phyloP scores from a whole-genome alignment of 2,888 invertebrate genomes.

The Prenolepis imparis region DNA sequence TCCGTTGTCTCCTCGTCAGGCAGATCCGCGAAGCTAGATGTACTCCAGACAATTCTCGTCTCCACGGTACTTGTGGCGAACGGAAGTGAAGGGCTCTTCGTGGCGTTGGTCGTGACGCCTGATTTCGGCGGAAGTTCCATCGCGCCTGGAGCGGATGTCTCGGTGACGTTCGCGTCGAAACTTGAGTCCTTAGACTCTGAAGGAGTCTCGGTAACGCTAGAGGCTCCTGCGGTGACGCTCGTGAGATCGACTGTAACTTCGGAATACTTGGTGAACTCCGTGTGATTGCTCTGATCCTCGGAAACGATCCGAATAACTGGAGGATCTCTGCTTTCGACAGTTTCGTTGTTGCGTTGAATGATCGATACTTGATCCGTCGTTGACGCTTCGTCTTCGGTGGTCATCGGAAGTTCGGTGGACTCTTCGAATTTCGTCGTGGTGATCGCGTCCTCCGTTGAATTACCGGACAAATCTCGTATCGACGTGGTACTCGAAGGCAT shows the following conservation, averaged over 20 bases:
- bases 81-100: constrained; percentile 5
- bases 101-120: constrained; percentile 4
- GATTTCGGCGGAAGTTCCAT: constrained; percentile 18
- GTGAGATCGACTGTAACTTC: constrained; percentile 53
- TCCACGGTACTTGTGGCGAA: constrained; percentile 8
- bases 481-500: constrained; percentile 7
- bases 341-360: constrained; percentile 25
- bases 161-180: constrained; percentile 50
- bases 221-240: constrained; percentile 21
- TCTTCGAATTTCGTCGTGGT: constrained; percentile 22
- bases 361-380: constrained; percentile 31
- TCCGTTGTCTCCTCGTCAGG: constrained; percentile 58
- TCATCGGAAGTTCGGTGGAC: constrained; percentile 41
- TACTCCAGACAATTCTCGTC: constrained; percentile 19
- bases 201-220: constrained; percentile 50
- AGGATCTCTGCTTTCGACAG: not conserved
- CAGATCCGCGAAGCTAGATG: constrained; percentile 31
- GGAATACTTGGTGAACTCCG: constrained; percentile 29
- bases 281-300: constrained; percentile 49
- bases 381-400: not conserved
- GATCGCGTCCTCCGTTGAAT: not conserved
- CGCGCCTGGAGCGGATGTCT: constrained; percentile 18
- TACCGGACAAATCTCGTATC: constrained; percentile 4
- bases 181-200: constrained; percentile 48
- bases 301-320: not conserved